Conservation (phyloP, 2,113 vertebrate species). For the Rhea pennata region DNA sequence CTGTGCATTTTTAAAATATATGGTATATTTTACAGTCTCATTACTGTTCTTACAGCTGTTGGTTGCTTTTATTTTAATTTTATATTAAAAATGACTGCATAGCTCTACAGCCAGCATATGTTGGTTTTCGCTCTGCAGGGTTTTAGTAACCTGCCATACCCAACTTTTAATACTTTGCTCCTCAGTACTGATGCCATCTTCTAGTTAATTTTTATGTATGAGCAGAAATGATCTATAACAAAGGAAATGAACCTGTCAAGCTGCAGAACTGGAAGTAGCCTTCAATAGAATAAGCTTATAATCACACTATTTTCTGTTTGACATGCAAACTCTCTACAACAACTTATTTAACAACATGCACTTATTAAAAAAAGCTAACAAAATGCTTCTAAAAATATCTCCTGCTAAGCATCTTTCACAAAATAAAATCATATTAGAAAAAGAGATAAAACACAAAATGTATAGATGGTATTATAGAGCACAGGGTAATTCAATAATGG, state of each 20-base stretch:
- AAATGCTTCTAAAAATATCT: neutral
- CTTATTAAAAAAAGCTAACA: neutral
- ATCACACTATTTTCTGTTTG: neutral
- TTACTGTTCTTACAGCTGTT: neutral
- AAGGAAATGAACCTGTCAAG: neutral
- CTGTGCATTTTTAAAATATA: neutral
- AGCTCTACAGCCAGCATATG: neutral
- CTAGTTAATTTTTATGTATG: neutral
- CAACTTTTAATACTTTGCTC: neutral
- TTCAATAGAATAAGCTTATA: neutral
- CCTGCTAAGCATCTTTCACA: neutral
- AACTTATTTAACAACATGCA: neutral
- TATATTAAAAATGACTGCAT: neutral
- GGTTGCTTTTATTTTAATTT: neutral
- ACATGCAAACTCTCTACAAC: neutral
- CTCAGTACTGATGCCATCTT: neutral
- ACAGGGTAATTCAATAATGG: neutral
- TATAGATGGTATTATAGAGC: neutral
- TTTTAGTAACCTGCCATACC: neutral
- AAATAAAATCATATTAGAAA: conserved; percentile 22
- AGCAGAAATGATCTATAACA: neutral
- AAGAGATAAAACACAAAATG: neutral
- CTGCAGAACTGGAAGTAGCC: neutral
- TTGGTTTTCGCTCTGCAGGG: neutral
- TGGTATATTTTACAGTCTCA: neutral